phyloP scores from a whole-genome alignment of 2,888 invertebrate species.

The Ellobium chinense region DNA sequence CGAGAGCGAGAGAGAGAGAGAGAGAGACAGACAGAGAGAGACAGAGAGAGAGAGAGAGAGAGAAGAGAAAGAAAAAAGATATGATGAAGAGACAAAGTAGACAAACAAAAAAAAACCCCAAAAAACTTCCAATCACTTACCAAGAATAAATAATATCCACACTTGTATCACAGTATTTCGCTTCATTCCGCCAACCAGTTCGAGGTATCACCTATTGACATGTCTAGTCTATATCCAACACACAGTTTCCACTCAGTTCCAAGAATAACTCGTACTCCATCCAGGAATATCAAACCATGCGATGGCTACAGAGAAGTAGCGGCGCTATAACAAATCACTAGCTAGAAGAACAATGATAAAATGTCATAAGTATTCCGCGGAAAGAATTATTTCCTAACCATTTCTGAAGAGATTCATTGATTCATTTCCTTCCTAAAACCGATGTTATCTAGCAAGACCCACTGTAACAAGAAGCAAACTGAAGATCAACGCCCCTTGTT shows the following conservation, averaged over 20 bases:
- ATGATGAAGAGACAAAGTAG: not conserved
- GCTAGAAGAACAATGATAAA: too few relatives aligned
- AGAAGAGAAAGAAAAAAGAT: not conserved
- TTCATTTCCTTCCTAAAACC: too few relatives aligned
- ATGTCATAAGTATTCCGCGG: too few relatives aligned
- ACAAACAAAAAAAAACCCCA: not conserved
- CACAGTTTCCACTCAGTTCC: not conserved
- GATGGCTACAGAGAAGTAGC: too few relatives aligned
- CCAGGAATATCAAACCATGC: too few relatives aligned
- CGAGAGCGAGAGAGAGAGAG: not conserved
- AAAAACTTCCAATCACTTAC: not conserved
- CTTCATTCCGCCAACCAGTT: slow-evolving; percentile 13
- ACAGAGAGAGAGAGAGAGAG: not conserved
- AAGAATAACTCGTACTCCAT: too few relatives aligned
- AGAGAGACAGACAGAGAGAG: not conserved
- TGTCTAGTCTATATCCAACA: not conserved
- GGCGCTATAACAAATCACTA: too few relatives aligned
- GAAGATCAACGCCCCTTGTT: too few relatives aligned
- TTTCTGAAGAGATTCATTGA: too few relatives aligned
- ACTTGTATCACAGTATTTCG: not conserved
- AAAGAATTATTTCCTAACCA: too few relatives aligned
- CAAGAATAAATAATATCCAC: slow-evolving; percentile 12
- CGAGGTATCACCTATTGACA: not conserved
- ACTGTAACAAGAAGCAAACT: too few relatives aligned
- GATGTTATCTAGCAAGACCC: too few relatives aligned